Evolutionary conservation across 2,113 vertebrate species (phyloP), one percentile per base, ranked within the genome.

Genomic region (Colius striatus): DNA sequence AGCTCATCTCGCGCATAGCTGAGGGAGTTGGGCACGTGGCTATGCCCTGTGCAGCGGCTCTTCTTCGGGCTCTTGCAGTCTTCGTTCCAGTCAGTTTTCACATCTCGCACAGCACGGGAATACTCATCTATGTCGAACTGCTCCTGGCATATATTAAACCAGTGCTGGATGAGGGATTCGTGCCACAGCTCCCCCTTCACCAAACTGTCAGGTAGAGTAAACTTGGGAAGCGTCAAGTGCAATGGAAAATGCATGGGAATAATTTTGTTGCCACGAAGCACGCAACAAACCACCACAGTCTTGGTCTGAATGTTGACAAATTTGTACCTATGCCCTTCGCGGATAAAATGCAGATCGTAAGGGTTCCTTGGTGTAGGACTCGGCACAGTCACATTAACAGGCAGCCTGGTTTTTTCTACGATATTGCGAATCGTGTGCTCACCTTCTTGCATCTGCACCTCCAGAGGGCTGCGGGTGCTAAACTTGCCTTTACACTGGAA

Each of bases 61-160:
- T 99, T 99, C 95, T 99, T 98, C 0, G 99, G 99, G 62, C 99
- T 99, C 96, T 99, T 99, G 58, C 98, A 98, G 5, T 99, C 99
- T 10, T 99, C 99, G 0, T 91, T 98, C 99, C 99, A 99, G 97
- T 99, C 99, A 0, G 98, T 96, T 57, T 99, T 98, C 45, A 99
- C 99, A 1, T 99, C 99, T 2, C 99, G 98, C 41, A 99, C 99
- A 0, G 99, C 99, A 3, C 99, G 98, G 4, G 99, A 99, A 66
- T 99, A 99, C 94, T 99, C 99, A 1, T 99, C 99, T 3, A 99
- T 99, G 97, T 99, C 98, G 34, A 99, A 99, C 97, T 99, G 99
- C 26, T 99, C 99, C 96, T 99, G 99, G 95, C 99, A 99, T 96
- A 98, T 96, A 21, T 98, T 98, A 89, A 99, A 99, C 99, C 99